Conservation (phyloP, 2,888 invertebrate species). For the Nymphalis urticae region DNA sequence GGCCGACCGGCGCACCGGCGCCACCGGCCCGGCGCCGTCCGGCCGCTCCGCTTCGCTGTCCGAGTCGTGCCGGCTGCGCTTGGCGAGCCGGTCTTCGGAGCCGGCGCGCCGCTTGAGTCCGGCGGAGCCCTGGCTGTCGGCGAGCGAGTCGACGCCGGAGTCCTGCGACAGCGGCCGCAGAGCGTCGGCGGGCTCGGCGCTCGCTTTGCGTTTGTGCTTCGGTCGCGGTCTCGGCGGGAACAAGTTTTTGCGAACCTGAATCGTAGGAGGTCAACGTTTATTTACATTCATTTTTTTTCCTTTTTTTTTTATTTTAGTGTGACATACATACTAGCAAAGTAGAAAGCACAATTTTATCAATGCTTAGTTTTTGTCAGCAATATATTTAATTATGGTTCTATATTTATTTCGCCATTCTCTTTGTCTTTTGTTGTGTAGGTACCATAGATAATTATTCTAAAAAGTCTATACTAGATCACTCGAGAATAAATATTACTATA, state of each 20-base stretch:
- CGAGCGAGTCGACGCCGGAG: slow-evolving; percentile 58
- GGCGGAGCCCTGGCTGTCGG: slow-evolving; percentile 55
- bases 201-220: slow-evolving; percentile 53
- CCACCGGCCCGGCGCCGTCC: slow-evolving; percentile 22
- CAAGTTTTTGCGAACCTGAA: slow-evolving; percentile 85
- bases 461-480: too few species aligned
- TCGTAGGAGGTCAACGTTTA: too few species aligned
- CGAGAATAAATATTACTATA: too few species aligned
- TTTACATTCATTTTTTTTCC: slow-evolving; percentile 37
- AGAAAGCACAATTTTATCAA: too few species aligned
- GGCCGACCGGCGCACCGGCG: background rate
- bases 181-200: slow-evolving; percentile 38
- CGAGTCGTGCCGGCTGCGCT: slow-evolving; percentile 39
- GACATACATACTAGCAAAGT: too few species aligned
- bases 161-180: slow-evolving; percentile 58
- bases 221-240: slow-evolving; percentile 85
- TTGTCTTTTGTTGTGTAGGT: too few species aligned
- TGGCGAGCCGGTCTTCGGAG: slow-evolving; percentile 33
- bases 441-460: too few species aligned
- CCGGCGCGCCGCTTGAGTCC: slow-evolving; percentile 51
- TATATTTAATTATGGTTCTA: too few species aligned
- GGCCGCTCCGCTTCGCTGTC: slow-evolving; percentile 38
- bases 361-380: too few species aligned
- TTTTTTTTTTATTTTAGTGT: too few species aligned
- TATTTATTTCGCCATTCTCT: too few species aligned